Conservation (phyloP, 1,140 invertebrate species). For the Steinernema feltiae region DNA sequence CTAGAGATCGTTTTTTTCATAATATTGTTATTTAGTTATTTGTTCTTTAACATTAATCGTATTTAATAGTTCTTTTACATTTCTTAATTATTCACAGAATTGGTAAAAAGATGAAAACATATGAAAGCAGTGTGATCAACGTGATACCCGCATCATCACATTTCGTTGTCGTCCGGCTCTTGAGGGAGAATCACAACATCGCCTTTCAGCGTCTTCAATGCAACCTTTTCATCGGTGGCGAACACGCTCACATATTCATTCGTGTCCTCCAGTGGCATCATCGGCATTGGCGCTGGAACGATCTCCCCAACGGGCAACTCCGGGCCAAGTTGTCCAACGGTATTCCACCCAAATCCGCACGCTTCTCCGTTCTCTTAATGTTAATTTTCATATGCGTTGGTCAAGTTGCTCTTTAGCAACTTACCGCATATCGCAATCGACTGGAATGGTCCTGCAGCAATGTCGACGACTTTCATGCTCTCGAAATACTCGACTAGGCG, state of each 20-base stretch:
- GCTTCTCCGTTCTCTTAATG: background rate
- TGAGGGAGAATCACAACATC: background rate
- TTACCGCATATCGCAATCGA: background rate
- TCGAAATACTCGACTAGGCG: background rate
- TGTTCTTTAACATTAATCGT: too few species aligned
- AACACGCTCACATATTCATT: background rate
- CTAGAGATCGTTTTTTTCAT: too few species aligned
- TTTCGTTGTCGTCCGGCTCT: too few species aligned
- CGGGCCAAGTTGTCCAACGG: background rate
- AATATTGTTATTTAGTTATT: too few species aligned
- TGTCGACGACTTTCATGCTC: background rate
- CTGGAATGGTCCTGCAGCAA: background rate
- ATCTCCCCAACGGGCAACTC: background rate
- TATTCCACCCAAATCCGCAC: background rate
- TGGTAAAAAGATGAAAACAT: too few species aligned
- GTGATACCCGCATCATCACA: too few species aligned
- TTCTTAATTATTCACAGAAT: too few species aligned
- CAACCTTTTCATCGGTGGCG: background rate
- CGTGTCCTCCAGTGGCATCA: background rate
- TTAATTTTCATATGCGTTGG: background rate
- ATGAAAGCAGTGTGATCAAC: too few species aligned
- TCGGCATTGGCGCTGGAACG: background rate
- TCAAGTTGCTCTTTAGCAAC: background rate
- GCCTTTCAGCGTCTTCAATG: background rate
- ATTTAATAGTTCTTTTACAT: too few species aligned